Evolutionary conservation across 2,113 vertebrate genomes (phyloP).

Genomic region (Chascanopsetta lugubris): DNA sequence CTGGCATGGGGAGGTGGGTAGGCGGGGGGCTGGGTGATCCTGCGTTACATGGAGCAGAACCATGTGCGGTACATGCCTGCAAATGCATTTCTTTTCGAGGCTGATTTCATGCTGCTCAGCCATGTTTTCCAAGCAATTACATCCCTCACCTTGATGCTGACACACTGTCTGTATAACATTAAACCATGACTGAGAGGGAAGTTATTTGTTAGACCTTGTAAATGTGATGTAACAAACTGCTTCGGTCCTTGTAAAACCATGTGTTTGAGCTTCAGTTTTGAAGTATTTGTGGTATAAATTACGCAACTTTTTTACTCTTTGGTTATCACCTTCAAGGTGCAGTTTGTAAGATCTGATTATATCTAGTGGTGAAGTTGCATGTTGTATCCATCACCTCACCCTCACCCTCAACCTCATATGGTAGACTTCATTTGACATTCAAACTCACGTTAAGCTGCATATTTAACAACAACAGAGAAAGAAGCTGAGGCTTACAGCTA

Average conservation of each 20-base stretch:
- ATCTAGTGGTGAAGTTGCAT: no score
- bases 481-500: background rate
- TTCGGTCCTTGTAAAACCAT: no score
- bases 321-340: no score
- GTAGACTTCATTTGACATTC: no score
- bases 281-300: no score
- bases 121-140: slow-evolving; percentile 13
- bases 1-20: slow-evolving; percentile 40
- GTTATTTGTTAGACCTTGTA: slow-evolving; percentile 10
- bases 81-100: slow-evolving; percentile 50
- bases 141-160: slow-evolving; percentile 23
- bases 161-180: slow-evolving; percentile 26
- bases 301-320: no score
- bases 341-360: no score
- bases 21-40: no score
- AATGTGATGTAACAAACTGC: slow-evolving; percentile 4
- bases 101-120: slow-evolving; percentile 30
- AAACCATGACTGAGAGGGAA: slow-evolving; percentile 5
- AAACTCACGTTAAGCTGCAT: background rate
- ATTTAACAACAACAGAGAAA: background rate
- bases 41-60: slow-evolving; percentile 37
- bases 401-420: no score
- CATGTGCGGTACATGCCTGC: slow-evolving; percentile 50
- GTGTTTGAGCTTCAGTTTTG: background rate
- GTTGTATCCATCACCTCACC: no score